These are phyloP conservation scores for Micrastur ruficollis DNA, from an alignment of 2,797 vertebrate genomes.

Conservation along the genomic window DNA sequence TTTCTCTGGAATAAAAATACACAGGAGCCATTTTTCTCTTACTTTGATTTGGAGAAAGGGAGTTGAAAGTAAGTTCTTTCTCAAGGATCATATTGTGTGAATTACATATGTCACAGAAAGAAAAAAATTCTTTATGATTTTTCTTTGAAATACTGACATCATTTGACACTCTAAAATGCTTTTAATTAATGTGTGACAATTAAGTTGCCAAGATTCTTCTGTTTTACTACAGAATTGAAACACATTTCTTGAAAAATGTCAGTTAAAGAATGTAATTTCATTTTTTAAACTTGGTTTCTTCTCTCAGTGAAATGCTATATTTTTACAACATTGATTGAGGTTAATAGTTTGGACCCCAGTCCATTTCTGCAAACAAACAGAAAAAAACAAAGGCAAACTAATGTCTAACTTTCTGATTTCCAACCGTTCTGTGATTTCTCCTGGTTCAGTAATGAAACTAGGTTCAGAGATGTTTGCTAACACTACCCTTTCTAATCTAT, in stretches of 20 bases:
- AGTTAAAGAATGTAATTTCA: background rate
- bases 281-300: background rate
- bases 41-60: background rate
- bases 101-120: background rate
- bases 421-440: background rate
- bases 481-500: background rate
- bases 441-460: background rate
- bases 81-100: background rate
- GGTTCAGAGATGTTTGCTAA: background rate
- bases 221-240: background rate
- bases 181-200: background rate
- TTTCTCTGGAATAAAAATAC: background rate
- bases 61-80: background rate
- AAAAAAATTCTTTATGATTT: background rate
- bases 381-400: background rate
- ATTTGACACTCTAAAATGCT: background rate
- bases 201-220: background rate
- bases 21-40: background rate
- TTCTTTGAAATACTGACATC: background rate
- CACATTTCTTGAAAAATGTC: background rate
- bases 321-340: background rate
- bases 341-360: background rate
- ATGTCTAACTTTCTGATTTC: background rate
- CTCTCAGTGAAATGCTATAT: background rate
- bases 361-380: background rate